These are phyloP conservation scores for Drosophila rellima DNA, from an alignment of 2,888 invertebrate genomes.

Conservation along the genomic window DNA sequence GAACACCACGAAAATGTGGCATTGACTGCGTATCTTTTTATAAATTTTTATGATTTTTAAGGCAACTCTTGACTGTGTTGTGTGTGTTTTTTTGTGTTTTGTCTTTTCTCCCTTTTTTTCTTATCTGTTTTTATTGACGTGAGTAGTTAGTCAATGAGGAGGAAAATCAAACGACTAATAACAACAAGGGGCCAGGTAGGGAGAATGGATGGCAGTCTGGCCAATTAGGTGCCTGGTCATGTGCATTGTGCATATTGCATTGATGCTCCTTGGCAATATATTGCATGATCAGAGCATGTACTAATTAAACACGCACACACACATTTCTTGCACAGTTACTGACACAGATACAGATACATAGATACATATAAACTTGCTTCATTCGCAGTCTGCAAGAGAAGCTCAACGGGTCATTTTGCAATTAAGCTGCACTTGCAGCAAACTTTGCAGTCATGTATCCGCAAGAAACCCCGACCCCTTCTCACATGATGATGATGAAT, in stretches of 20 bases:
- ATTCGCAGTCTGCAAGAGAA: constrained; percentile 27
- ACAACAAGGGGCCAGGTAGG: constrained; percentile 34
- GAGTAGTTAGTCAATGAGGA: constrained; percentile 67
- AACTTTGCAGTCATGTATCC: constrained; percentile 48
- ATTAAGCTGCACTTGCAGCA: constrained; percentile 72
- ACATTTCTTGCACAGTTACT: constrained; percentile 4
- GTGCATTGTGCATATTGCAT: constrained; percentile 60
- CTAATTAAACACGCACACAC: constrained; percentile 70
- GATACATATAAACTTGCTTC: constrained; percentile 1
- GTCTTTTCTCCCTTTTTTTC: constrained; percentile 4
- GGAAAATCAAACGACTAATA: constrained; percentile 75
- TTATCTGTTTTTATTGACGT: not conserved
- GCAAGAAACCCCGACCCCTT: constrained; percentile 13
- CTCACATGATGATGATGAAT: constrained; percentile 72
- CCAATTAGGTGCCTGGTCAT: constrained; percentile 76
- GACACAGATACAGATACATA: constrained; percentile 12
- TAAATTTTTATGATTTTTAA: constrained; percentile 53
- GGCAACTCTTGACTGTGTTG: constrained; percentile 1
- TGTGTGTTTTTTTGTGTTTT: not conserved
- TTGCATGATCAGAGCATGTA: constrained; percentile 68
- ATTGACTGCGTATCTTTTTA: constrained; percentile 25
- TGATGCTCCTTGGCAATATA: constrained; percentile 35
- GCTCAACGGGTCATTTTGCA: constrained; percentile 76
- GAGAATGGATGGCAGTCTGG: constrained; percentile 26
- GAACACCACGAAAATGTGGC: constrained; percentile 57